Evolutionary conservation across 1,140 invertebrate genomes (phyloP).

Genomic region (Glossosoma conforme): DNA sequence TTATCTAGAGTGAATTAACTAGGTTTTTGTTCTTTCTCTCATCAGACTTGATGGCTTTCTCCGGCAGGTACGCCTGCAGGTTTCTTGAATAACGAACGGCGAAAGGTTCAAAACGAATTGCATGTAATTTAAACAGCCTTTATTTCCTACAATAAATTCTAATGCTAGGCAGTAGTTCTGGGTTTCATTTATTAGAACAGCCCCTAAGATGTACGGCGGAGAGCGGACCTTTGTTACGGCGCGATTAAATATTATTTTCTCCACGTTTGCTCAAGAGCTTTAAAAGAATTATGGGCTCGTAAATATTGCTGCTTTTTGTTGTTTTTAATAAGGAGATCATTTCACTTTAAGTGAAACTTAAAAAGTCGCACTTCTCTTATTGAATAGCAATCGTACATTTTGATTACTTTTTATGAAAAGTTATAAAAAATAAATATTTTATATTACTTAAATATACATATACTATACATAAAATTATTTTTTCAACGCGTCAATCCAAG

Average conservation of each 20-base stretch:
- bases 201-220: slow-evolving; percentile 9
- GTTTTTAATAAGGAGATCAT: no score
- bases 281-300: neutral
- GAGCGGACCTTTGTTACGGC: neutral
- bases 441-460: no score
- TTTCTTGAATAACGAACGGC: slow-evolving; percentile 3
- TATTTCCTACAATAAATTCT: slow-evolving; percentile 25
- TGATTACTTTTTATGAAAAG: no score
- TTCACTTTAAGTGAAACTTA: no score
- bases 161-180: slow-evolving; percentile 3
- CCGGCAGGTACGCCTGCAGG: slow-evolving; percentile 6
- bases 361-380: no score
- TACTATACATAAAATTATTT: no score
- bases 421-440: no score
- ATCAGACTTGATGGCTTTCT: no score
- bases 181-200: slow-evolving; percentile 16
- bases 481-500: no score
- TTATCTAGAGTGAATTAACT: no score
- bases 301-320: neutral
- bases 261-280: neutral
- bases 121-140: slow-evolving; percentile 30
- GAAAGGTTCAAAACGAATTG: slow-evolving; percentile 22
- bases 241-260: slow-evolving; percentile 5
- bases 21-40: no score
- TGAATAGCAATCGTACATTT: no score